Evolutionary conservation across 2,113 vertebrate genomes (phyloP), one percentile per base, ranked within the genome.

Genomic region (Oceanodroma tethys): DNA sequence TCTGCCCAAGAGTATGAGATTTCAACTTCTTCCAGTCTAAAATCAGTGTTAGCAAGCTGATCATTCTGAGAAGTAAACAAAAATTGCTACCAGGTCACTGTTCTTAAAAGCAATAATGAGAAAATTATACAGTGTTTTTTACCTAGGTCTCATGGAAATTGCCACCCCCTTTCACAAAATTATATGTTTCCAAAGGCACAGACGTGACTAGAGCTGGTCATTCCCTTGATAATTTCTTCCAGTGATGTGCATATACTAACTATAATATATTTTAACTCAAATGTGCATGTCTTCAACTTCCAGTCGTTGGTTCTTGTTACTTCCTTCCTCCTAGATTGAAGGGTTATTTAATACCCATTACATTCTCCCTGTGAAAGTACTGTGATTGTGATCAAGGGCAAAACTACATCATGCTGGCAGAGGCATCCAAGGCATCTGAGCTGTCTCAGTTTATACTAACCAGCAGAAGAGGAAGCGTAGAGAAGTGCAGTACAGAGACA

Each of bases 401-500:
- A 94, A 84, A 62, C 86, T 87, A 34, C 76, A 58, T 85, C 92
- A 72, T 60, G 90, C 89, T 95, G 90, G 91, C 87, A 95, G 81
- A 94, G 96, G 92, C 93, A 96, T 96, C 70, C 75, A 30, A 93
- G 56, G 93, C 81, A 96, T 97, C 70, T 27, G 78, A 97, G 81
- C 85, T 90, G 87, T 66, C 70, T 65, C 36, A 21, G 43, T 73
- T 96, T 96, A 80, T 83, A 45, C 43, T 75, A 90, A 68, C 21
- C 87, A 94, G 74, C 40, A 73, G 36, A 89, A 53, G 40, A n/a
- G 52, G 48, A 79, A 88, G 63, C 10, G 42, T 21, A 60, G 43
- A 68, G 87, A 72, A 76, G 66, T 26, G 53, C 34, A 68, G 66
- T 36, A 73, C 34, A 66, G 74, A 76, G 53, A 80, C 25, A 86